A percentile compares a stretch with the other conserved stretches of the same genome.
Conservation (phyloP, 2,888 invertebrate genomes). For the Masnerella sp. region DNA sequence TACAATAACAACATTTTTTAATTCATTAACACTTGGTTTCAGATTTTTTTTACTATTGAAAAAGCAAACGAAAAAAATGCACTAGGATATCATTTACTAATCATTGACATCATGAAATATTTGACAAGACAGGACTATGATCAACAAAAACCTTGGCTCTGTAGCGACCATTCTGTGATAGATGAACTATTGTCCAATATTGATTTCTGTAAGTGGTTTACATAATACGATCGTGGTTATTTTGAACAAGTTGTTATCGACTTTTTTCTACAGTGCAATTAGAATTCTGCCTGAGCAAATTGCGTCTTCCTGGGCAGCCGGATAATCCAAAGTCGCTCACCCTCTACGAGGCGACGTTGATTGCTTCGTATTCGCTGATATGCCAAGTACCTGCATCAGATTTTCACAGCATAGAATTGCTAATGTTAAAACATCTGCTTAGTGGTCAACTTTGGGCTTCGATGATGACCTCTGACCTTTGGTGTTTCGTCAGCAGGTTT, state of each 20-base stretch:
- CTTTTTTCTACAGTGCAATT: conserved; percentile 62
- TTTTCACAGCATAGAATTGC: conserved; percentile 65
- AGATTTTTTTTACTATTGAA: conserved; percentile 68
- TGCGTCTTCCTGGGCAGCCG: conserved; percentile 55
- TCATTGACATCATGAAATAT: conserved; percentile 67
- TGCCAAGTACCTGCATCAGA: conserved; percentile 63
- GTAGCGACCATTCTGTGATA: conserved; percentile 62
- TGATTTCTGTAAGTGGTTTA: conserved; percentile 63
- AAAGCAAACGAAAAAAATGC: conserved; percentile 48
- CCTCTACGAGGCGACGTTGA: conserved; percentile 70
- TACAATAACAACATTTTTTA: too few species aligned
- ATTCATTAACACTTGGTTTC: too few species aligned
- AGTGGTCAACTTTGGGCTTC: conserved; percentile 69
- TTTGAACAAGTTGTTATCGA: background rate
- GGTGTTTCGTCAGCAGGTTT: conserved; percentile 71
- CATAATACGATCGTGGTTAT: background rate
- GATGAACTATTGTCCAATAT: conserved; percentile 64
- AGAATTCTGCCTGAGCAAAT: conserved; percentile 64
- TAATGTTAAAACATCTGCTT: conserved; percentile 70
- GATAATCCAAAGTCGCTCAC: conserved; percentile 52
- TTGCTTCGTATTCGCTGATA: conserved; percentile 64
- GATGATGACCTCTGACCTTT: conserved; percentile 69
- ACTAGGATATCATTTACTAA: conserved; percentile 68
- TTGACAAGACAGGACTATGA: conserved; percentile 63
- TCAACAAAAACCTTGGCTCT: conserved; percentile 62